Evolutionary conservation across 2,113 vertebrate genomes (phyloP), one percentile per base, ranked within the genome.

Genomic region (Brachyistius frenatus): DNA sequence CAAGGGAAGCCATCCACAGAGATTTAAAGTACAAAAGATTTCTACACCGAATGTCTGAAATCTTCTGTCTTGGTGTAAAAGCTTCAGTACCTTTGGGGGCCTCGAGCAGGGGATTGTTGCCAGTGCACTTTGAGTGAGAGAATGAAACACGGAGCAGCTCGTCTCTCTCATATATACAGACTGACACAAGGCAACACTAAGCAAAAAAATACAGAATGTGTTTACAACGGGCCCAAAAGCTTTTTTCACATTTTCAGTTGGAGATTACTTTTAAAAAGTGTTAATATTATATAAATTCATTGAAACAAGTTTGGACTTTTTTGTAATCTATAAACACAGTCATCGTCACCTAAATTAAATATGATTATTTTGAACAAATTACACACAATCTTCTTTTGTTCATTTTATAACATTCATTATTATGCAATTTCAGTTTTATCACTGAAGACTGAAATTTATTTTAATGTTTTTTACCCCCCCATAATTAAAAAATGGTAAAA

Each of bases 141-240:
- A 53, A 37, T 13, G 6, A 31, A 41, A 56, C 55, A 47, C 23
- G 15, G 11, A 67, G 30, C n/a, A 14, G 46, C 65, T 60, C 32
- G 33, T 74, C 53, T 63, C 5, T 68, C n/a, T 61, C 30, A 71
- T 60, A 46, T 30, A 69, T 30, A 23, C 58, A 65, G 36, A 46
- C 58, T 31, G 65, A 0, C 50, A 44, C 41, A 44, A 44, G 13
- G 41, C 10, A 44, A 13, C 41, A 44, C 41, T 44, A 11, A 44
- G 39, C 39, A 41, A 10, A 41, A 8, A 41, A 44, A 13, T 23
- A 23, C 41, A 44, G 1, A 11, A 13, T 2, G 41, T 44, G 41
- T 44, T 11, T 3, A 44, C 41, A 44, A 44, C 10, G 10, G 41
- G 13, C 10, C 41, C 10, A 44, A 11, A 9, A 9, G 13, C 41